These are phyloP conservation scores for Chromoteleia sp. DNA, from an alignment of 2,888 invertebrate genomes.

Conservation along the genomic window DNA sequence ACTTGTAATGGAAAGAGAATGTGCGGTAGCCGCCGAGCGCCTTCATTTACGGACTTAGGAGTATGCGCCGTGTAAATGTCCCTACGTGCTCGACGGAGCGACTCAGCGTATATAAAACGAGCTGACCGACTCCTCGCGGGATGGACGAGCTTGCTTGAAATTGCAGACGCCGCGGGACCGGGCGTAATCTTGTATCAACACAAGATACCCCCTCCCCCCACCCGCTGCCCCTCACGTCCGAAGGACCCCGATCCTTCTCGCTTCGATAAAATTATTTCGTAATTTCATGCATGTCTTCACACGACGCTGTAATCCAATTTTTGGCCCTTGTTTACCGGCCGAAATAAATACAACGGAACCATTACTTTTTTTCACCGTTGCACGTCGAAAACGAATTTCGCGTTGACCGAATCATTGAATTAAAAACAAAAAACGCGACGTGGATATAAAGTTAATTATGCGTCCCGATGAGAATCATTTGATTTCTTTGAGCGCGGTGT, in stretches of 20 bases:
- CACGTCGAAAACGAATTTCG: conserved; percentile 33
- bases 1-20: too few relatives aligned
- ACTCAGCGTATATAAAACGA: conserved; percentile 84
- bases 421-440: conserved; percentile 23
- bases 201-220: conserved; percentile 69
- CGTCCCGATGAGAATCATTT: conserved; percentile 21
- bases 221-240: conserved; percentile 45
- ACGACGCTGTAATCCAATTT: conserved; percentile 49
- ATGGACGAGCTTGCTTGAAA: conserved; percentile 79
- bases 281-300: conserved; percentile 68
- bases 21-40: conserved; percentile 46
- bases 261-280: conserved; percentile 63
- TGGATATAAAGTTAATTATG: conserved; percentile 49
- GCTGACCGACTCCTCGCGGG: conserved; percentile 78
- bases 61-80: conserved; percentile 80
- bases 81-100: conserved; percentile 81
- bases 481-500: conserved; percentile 33
- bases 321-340: conserved; percentile 28
- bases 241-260: conserved; percentile 48
- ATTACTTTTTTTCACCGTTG: conserved; percentile 29
- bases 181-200: conserved; percentile 80
- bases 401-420: conserved; percentile 31
- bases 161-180: conserved; percentile 79
- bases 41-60: conserved; percentile 75
- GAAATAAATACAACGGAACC: conserved; percentile 32